Evolutionary conservation across 2,797 vertebrate genomes (phyloP), one percentile per base, ranked within the genome.

Genomic region (Coracias cyanogaster): DNA sequence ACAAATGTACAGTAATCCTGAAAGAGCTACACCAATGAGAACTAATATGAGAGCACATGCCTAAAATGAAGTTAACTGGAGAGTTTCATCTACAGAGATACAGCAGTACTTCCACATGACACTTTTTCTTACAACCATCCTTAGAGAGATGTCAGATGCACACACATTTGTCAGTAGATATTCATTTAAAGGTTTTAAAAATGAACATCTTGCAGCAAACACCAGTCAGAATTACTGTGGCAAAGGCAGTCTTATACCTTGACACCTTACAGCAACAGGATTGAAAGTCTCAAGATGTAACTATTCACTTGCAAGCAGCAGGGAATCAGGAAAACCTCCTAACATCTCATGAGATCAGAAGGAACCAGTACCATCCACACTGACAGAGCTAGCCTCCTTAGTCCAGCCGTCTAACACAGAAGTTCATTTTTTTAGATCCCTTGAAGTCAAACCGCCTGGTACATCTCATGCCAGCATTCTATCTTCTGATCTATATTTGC

Each of bases 401-500:
- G 55, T 25, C 15, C 48, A 79, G 60, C 28, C 45, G 86, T 54
- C 35, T 66, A 85, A 77, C 64, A 80, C 71, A 70, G 28, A 90
- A 82, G 16, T 29, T 49, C 3, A 16, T n/a, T 66, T 84, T 37
- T 86, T 94, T 46, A 88, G 64, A 86, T 61, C 24, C 10, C 80
- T 79, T 73, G 64, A 94, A 82, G 77, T 67, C 52, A 92, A 93
- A 93, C 60, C 31, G 7, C 57, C 86, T 95, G 78, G 64, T 85
- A 46, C 12, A 80, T 49, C 46, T 87, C 84, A 94, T 81, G 89
- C 89, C 91, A 92, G 91, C 22, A 33, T 78, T 85, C 69, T 87
- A 70, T 95, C 95, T 93, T 95, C 94, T 95, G 93, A 96, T 95
- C 94, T 83, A 57, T 81, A 83, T 82, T 77, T 82, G 78, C 94